phyloP scores from a whole-genome alignment of 37 sponge, comb jelly and placozoan genomes.

The Cliona cf. orientalis region DNA sequence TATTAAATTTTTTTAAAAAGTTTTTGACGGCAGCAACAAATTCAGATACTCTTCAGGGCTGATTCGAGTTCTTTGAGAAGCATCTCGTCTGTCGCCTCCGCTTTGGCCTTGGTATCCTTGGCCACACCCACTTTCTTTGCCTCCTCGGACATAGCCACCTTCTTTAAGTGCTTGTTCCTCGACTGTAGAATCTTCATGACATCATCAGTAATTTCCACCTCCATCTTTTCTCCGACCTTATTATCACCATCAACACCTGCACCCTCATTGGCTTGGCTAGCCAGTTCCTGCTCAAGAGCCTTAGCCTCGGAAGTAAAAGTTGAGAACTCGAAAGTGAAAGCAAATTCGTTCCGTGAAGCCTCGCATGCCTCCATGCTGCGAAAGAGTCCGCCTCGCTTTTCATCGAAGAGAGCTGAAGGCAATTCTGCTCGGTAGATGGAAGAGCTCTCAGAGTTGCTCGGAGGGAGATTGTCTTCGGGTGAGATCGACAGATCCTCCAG shows the following conservation, averaged over 20 bases:
- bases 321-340: constrained; percentile 12
- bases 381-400: constrained; percentile 1
- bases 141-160: neutral
- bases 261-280: no score
- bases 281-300: neutral
- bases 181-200: no score
- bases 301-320: neutral
- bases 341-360: neutral
- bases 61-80: neutral
- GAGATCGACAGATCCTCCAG: neutral
- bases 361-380: neutral
- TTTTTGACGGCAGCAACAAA: no score
- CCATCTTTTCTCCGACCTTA: no score
- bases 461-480: neutral
- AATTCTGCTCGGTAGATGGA: constrained; percentile 12
- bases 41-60: constrained; percentile 7
- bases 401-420: neutral
- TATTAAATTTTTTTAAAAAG: no score
- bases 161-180: no score
- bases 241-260: no score
- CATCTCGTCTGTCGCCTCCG: neutral
- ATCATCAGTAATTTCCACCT: no score
- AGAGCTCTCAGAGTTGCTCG: neutral
- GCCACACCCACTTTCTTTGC: no score
- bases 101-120: neutral